Conservation (phyloP, 2,797 vertebrate genomes). For the Acanthornis magna region DNA sequence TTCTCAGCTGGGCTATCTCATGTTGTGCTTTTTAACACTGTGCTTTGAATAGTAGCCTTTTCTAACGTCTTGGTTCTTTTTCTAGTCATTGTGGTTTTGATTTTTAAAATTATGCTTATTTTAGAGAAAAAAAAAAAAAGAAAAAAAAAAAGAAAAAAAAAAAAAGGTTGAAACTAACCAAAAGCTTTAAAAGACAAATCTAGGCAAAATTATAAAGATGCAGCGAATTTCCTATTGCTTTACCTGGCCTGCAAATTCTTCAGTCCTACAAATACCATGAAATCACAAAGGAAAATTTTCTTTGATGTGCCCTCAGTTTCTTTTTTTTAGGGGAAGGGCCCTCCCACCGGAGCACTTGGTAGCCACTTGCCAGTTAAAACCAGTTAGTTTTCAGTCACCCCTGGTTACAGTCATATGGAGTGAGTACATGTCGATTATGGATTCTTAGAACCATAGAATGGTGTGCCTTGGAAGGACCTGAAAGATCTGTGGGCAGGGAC, state of each 20-base stretch:
- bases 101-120: neutral
- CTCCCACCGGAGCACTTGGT: neutral
- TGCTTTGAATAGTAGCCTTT: neutral
- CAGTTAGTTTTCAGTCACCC: neutral
- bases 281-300: neutral
- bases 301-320: neutral
- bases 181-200: neutral
- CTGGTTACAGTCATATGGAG: neutral
- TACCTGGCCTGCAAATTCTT: neutral
- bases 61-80: neutral
- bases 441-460: neutral
- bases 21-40: neutral
- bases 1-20: neutral
- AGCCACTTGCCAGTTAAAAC: neutral
- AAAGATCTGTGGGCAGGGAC: too few species aligned
- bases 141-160: neutral
- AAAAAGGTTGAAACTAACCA: neutral
- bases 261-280: neutral
- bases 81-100: neutral
- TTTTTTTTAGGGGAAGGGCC: neutral
- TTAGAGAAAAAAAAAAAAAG: neutral
- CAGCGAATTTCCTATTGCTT: neutral
- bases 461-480: neutral
- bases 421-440: neutral
- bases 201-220: neutral